Base-by-base conservation (phyloP, 1,140 invertebrate genomes). In the Andrena cerasifolii region DNA sequence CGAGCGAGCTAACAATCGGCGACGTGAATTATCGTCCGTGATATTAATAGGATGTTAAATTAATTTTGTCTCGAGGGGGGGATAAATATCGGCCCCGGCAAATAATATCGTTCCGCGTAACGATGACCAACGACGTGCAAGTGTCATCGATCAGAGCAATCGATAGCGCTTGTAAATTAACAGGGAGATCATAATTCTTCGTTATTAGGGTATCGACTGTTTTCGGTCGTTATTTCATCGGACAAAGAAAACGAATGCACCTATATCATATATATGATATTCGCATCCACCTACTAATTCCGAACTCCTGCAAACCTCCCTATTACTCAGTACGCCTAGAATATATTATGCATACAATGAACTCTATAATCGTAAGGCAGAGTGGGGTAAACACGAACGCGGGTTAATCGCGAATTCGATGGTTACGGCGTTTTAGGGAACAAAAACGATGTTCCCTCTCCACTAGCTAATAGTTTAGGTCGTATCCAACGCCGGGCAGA, bases 11-110 rank as follows among this genome's bases (percentile, higher is more conserved):
- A 26, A 66, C 47, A 53, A 65, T 74, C 18, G 16, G 10, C 16
- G 21, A 31, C 61, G 18, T 66, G 21, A 74, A 66, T 74, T 74
- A 66, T 51, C 33, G 47, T 18, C 63, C 47, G 71, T 53, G 14
- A 40, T 54, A 74, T 74, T 66, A 66, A 74, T 74, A 74, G 61
- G 47, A 74, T 31, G 61, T 74, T 74, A 63, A 65, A 74, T 74
- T 74, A 74, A 74, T 74, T 65, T 66, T 65, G 33, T 63, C 33
- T 28, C 49, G n/a, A 3, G 36, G 28, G 65, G 28, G 65, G 68
- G 63, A 68, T 43, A 67, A 76, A 68, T 76, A 56, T 56, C 40
- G 47, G 12, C 12, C 33, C 31, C 16, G 49, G 40, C n/a, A 43
- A 67, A 58, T 75, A 76, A 68, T 76, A 58, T 36, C 40, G 24